These are phyloP conservation scores for Clytia hemisphaerica DNA, from an alignment of 30 jellyfish, hydroid and myxozoan species.

Conservation along the genomic window DNA sequence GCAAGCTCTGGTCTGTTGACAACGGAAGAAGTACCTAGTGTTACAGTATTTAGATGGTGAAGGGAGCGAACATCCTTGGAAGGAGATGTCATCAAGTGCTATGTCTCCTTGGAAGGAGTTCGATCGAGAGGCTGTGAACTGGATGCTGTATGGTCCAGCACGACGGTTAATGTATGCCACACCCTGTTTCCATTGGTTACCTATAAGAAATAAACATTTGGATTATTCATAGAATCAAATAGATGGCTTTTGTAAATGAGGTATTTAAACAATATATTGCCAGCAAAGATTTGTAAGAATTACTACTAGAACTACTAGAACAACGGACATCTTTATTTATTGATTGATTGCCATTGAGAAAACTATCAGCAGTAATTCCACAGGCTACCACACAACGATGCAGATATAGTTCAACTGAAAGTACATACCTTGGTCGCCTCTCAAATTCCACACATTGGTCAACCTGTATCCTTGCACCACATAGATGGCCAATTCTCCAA, in stretches of 20 bases:
- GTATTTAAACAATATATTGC: too few relatives aligned
- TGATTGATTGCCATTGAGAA: neutral
- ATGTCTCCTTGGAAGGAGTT: constrained; percentile 84
- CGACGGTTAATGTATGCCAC: constrained; percentile 74
- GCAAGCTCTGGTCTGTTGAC: constrained; percentile 75
- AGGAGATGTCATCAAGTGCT: constrained; percentile 83
- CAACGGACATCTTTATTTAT: too few relatives aligned
- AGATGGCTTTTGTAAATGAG: too few relatives aligned
- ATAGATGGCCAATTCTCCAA: constrained; percentile 73
- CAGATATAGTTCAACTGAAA: neutral
- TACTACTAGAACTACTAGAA: too few relatives aligned
- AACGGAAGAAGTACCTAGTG: constrained; percentile 45
- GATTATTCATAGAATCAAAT: too few relatives aligned
- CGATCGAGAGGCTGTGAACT: constrained; percentile 77
- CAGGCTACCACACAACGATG: neutral
- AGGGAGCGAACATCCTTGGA: constrained; percentile 78
- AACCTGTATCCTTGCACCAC: constrained; percentile 52
- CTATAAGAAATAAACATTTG: constrained; percentile 18
- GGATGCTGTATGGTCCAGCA: constrained; percentile 55
- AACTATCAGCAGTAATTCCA: neutral
- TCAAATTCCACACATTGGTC: constrained; percentile 49
- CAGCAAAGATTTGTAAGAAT: too few relatives aligned
- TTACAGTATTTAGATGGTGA: constrained; percentile 62
- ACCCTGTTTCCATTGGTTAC: constrained; percentile 83
- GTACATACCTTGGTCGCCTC: constrained; percentile 83